Conservation (phyloP, 2,113 vertebrate genomes). For the Isurus oxyrinchus region DNA sequence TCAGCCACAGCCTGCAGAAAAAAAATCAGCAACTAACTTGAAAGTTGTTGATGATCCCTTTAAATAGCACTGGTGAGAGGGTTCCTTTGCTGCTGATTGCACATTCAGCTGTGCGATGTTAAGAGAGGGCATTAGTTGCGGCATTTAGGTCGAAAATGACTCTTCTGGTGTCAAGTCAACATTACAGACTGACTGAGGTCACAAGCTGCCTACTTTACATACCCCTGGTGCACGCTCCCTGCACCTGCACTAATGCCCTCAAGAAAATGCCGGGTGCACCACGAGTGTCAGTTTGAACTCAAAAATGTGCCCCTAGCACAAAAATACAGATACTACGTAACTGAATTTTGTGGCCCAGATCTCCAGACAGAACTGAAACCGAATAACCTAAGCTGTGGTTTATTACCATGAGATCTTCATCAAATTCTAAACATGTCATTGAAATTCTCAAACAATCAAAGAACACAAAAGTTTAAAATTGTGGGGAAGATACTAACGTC, state of each 20-base stretch:
- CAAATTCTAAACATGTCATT: not conserved
- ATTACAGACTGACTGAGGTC: not conserved
- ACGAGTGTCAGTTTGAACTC: not conserved
- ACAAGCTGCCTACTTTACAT: not conserved
- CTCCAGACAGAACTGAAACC: not conserved
- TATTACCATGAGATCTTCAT: not conserved
- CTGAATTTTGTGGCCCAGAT: not conserved
- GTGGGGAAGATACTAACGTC: not conserved
- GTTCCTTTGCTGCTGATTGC: not conserved
- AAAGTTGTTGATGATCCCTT: not conserved
- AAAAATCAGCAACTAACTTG: not conserved
- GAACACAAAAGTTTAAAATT: not conserved
- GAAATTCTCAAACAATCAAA: not conserved
- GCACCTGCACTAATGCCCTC: not conserved
- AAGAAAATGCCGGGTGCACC: not conserved
- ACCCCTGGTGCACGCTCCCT: not conserved
- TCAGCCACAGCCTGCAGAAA: not conserved
- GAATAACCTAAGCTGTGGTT: not conserved
- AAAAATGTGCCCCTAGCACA: not conserved
- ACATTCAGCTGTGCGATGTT: not conserved
- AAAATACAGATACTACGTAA: not conserved
- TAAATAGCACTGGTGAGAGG: not conserved
- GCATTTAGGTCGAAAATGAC: too few species aligned
- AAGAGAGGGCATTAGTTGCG: not conserved
- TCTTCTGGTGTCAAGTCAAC: not conserved